A percentile compares a stretch with the other conserved stretches of the same genome.
These are phyloP conservation scores for Lepidothrix coronata DNA, from an alignment of 2,113 vertebrate species.

Conservation along the genomic window DNA sequence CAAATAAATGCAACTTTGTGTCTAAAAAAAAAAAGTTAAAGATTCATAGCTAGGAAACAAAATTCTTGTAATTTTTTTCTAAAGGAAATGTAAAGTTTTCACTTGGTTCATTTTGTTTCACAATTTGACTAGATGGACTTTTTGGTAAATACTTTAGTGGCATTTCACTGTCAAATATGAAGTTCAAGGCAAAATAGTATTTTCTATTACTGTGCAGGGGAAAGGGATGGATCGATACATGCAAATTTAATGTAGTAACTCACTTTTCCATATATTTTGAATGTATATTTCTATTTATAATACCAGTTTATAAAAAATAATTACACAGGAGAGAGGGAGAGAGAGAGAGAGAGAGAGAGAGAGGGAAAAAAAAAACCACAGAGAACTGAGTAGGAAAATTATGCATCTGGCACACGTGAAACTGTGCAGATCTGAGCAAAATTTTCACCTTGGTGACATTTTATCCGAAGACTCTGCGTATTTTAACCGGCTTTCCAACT, in stretches of 20 bases:
- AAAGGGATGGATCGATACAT: slow-evolving; percentile 85
- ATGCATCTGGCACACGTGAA: slow-evolving; percentile 77
- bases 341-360: neutral
- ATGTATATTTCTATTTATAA: slow-evolving; percentile 90
- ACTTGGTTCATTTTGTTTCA: slow-evolving; percentile 89
- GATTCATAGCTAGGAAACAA: slow-evolving; percentile 86
- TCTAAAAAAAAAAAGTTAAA: slow-evolving; percentile 85
- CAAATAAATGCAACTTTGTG: slow-evolving; percentile 94
- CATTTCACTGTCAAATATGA: slow-evolving; percentile 88
- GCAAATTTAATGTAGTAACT: slow-evolving; percentile 85
- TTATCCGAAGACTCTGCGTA: slow-evolving; percentile 81
- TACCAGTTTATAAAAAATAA: slow-evolving; percentile 88
- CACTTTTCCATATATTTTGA: slow-evolving; percentile 88
- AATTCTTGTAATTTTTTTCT: slow-evolving; percentile 89
- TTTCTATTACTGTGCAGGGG: slow-evolving; percentile 88
- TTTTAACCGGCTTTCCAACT: slow-evolving; percentile 83
- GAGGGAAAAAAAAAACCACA: neutral
- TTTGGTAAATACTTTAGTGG: slow-evolving; percentile 87
- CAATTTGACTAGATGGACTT: slow-evolving; percentile 86
- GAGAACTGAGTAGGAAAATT: slow-evolving; percentile 76
- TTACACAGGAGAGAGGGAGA: slow-evolving; percentile 69
- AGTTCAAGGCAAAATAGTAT: slow-evolving; percentile 88
- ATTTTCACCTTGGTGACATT: slow-evolving; percentile 76
- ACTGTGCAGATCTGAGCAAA: slow-evolving; percentile 75
- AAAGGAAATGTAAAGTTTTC: slow-evolving; percentile 86